These are phyloP conservation scores for Laspeyria flexula DNA, from an alignment of 2,888 invertebrate genomes.

Conservation along the genomic window DNA sequence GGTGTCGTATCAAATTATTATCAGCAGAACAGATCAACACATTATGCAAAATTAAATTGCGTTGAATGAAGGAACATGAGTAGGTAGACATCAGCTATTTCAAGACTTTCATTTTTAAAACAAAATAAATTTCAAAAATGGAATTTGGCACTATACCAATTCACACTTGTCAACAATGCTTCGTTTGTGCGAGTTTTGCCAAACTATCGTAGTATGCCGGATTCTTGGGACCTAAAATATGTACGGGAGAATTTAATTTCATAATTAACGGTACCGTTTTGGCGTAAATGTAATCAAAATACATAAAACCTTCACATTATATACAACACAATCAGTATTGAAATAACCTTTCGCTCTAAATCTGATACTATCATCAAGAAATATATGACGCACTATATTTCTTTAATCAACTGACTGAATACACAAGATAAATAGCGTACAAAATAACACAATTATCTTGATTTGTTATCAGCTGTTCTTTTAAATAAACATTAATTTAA, in stretches of 20 bases:
- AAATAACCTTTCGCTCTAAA: constrained; percentile 73
- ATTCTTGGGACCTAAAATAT: constrained; percentile 10
- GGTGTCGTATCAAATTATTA: no score
- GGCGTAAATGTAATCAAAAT: constrained; percentile 1
- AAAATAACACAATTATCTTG: constrained; percentile 33
- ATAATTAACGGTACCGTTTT: not conserved
- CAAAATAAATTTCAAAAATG: constrained; percentile 19
- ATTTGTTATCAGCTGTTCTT: constrained; percentile 10
- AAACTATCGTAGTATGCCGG: constrained; percentile 18
- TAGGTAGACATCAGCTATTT: constrained; percentile 8
- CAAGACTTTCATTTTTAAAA: constrained; percentile 8
- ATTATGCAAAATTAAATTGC: constrained; percentile 14
- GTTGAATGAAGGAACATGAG: not conserved
- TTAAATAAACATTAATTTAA: not conserved
- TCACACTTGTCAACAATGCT: constrained; percentile 35
- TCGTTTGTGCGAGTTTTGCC: constrained; percentile 3
- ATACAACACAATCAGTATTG: constrained; percentile 67
- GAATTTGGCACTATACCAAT: constrained; percentile 45
- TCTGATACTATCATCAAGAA: constrained; percentile 55
- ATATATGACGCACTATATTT: constrained; percentile 49
- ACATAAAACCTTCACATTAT: constrained; percentile 53
- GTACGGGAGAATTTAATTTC: not conserved
- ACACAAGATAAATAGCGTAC: constrained; percentile 19
- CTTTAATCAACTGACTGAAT: constrained; percentile 29
- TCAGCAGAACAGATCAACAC: constrained; percentile 13